Percentiles rank a stretch among this genome's conserved stretches.
Evolutionary conservation across 23 tunicate species (phyloP).

Genomic region (Ascidia mentula): DNA sequence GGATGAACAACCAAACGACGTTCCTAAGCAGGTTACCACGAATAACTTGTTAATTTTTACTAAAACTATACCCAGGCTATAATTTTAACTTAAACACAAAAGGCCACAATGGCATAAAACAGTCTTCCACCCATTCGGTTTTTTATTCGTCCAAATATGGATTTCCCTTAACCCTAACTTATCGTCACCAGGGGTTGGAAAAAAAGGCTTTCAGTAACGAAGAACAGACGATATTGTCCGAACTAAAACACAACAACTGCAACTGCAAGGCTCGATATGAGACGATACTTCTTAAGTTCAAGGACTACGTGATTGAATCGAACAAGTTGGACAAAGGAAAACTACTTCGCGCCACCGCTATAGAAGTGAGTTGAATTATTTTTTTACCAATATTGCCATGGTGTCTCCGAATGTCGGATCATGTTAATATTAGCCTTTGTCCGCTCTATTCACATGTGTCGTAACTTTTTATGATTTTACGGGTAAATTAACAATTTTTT

Average conservation of each 20-base stretch:
- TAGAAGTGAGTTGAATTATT: conserved; percentile 12
- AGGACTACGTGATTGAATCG: conserved; percentile 43
- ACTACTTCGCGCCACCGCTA: conserved; percentile 30
- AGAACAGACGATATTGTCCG: neutral
- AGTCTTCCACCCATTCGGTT: too few relatives aligned
- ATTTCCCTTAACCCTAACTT: too few relatives aligned
- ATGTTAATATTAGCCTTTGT: too few relatives aligned
- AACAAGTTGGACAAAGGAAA: conserved; percentile 38
- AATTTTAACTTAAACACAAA: too few relatives aligned
- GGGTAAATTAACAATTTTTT: too few relatives aligned
- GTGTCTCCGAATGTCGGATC: neutral
- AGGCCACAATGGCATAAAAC: too few relatives aligned
- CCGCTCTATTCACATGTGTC: too few relatives aligned
- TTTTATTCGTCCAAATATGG: too few relatives aligned
- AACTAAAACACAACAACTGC: neutral
- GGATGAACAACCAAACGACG: neutral
- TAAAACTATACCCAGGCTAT: too few relatives aligned
- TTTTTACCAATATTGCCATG: neutral
- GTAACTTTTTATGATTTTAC: too few relatives aligned
- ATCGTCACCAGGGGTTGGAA: neutral
- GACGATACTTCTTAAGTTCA: conserved; percentile 28
- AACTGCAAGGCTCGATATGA: conserved; percentile 23
- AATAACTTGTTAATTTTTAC: too few relatives aligned
- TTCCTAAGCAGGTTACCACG: neutral
- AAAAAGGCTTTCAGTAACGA: neutral